These are phyloP conservation scores for Oconnorella tubifera DNA, from an alignment of 2,888 invertebrate species.

Conservation along the genomic window DNA sequence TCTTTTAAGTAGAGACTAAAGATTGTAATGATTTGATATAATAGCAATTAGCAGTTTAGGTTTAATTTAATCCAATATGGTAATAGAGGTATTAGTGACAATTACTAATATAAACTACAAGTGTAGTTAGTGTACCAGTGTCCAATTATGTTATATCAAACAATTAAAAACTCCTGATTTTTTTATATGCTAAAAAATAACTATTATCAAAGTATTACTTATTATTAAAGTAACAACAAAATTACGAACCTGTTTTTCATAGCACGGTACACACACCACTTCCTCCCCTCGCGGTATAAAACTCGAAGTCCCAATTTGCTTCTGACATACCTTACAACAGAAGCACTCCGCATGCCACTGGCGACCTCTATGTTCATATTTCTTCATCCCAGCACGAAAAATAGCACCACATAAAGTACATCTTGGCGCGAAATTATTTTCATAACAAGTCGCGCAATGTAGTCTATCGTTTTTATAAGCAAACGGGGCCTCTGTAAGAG, in stretches of 20 bases:
- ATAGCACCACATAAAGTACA: conserved; percentile 25
- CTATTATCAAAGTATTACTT: too few relatives aligned
- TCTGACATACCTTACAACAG: conserved; percentile 21
- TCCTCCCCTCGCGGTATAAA: conserved; percentile 20
- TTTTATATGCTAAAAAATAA: too few relatives aligned
- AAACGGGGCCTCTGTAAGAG: conserved; percentile 22
- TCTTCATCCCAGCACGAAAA: conserved; percentile 29
- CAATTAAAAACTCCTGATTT: too few relatives aligned
- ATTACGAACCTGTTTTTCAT: conserved; percentile 18
- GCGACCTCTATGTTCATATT: conserved; percentile 22
- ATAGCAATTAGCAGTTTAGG: too few relatives aligned
- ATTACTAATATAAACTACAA: too few relatives aligned
- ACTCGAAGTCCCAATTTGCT: conserved; percentile 19
- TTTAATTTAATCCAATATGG: too few relatives aligned
- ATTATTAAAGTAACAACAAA: too few relatives aligned
- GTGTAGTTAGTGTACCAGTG: too few relatives aligned
- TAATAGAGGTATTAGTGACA: too few relatives aligned
- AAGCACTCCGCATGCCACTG: conserved; percentile 24
- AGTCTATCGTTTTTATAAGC: conserved; percentile 27
- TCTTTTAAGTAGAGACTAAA: too few relatives aligned
- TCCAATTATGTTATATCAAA: too few relatives aligned
- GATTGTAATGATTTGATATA: too few relatives aligned
- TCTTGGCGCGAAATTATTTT: conserved; percentile 21
- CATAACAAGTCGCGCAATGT: conserved; percentile 26
- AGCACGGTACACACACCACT: conserved; percentile 21